Percentiles rank a stretch among this genome's conserved stretches.
These are phyloP conservation scores for Coreoperca whiteheadi DNA, from an alignment of 2,113 vertebrate species.

Conservation along the genomic window DNA sequence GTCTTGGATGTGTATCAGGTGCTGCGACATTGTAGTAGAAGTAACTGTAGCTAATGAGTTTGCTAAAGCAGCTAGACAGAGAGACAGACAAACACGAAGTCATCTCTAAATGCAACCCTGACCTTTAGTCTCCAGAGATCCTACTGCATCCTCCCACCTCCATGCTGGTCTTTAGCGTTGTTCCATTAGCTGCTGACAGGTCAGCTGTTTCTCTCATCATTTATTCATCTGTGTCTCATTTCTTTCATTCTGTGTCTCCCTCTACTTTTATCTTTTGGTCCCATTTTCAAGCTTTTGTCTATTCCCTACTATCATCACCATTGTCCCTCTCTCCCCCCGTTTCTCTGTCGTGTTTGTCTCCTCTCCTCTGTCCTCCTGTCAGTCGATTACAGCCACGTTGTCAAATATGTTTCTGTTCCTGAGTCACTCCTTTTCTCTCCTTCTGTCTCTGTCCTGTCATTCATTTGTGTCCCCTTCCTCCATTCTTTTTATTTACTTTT, in stretches of 20 bases:
- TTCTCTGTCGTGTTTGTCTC: background rate
- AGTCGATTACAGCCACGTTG: background rate
- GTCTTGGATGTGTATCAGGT: background rate
- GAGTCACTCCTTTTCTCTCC: background rate
- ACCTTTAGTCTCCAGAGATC: constrained; percentile 51
- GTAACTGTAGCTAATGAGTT: constrained; percentile 22
- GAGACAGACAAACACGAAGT: constrained; percentile 18
- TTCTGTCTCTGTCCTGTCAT: background rate
- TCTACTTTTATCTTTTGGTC: constrained; percentile 22
- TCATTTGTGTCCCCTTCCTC: background rate
- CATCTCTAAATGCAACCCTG: constrained; percentile 6
- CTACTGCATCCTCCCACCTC: background rate
- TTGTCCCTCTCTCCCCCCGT: background rate
- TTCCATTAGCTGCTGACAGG: constrained; percentile 49
- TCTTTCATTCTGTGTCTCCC: constrained; percentile 25
- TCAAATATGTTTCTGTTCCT: background rate
- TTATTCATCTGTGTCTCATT: constrained; percentile 53
- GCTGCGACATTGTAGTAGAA: background rate
- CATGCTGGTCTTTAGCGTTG: constrained; percentile 24
- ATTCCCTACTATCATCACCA: background rate
- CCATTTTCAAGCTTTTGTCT: background rate
- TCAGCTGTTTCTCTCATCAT: constrained; percentile 58
- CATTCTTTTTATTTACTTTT: background rate
- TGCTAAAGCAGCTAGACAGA: constrained; percentile 23
- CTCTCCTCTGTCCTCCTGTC: background rate